Conservation (phyloP, 2,888 invertebrate species). For the Drosophila neotestacea region DNA sequence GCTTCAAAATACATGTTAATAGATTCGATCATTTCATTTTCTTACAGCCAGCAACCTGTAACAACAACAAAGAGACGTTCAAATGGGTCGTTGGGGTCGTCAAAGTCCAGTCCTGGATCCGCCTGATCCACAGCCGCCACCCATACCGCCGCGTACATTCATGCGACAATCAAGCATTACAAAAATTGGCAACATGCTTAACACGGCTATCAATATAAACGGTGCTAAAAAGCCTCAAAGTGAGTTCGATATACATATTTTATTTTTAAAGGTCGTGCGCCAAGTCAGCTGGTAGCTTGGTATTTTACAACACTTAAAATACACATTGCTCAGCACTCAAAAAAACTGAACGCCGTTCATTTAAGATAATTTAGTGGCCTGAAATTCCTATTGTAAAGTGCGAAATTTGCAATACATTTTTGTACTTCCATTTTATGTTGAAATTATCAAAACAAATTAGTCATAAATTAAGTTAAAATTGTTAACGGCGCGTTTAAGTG, state of each 20-base stretch:
- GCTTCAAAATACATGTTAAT: conserved; percentile 53
- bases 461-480: conserved; percentile 58
- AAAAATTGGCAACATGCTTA: conserved; percentile 88
- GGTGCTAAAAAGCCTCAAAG: conserved; percentile 80
- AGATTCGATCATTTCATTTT: conserved; percentile 65
- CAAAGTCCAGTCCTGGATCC: conserved; percentile 84
- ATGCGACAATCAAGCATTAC: conserved; percentile 88
- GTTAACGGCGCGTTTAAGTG: conserved; percentile 47
- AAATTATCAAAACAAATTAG: conserved; percentile 69
- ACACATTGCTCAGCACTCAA: conserved; percentile 41
- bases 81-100: conserved; percentile 84
- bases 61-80: conserved; percentile 31
- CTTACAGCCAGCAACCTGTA: conserved; percentile 60
- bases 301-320: conserved; percentile 36
- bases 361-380: conserved; percentile 50
- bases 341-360: conserved; percentile 53
- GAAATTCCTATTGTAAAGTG: conserved; percentile 67
- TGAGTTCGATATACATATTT: conserved; percentile 59
- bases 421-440: conserved; percentile 77
- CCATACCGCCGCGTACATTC: conserved; percentile 84
- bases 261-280: conserved; percentile 17
- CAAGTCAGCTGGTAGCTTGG: conserved; percentile 49
- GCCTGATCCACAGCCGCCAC: conserved; percentile 83
- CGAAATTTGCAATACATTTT: conserved; percentile 77
- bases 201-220: conserved; percentile 87